A percentile compares a stretch with the other conserved stretches of the same genome.
phyloP scores from a whole-genome alignment of 2,888 invertebrate species.

The Tricholauxania praeusta region DNA sequence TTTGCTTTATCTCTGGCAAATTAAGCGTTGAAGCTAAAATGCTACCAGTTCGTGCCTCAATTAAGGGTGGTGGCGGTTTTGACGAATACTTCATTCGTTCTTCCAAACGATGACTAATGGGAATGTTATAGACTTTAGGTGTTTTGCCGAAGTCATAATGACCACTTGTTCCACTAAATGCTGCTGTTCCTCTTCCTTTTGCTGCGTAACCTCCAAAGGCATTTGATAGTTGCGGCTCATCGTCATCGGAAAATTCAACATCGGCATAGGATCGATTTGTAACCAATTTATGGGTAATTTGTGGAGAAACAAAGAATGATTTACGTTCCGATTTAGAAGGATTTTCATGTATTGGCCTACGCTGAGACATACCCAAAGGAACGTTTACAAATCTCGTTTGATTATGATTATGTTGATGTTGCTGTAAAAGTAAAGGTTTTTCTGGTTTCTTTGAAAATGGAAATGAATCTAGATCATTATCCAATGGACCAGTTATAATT shows the following conservation, averaged over 20 bases:
- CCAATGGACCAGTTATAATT: constrained; percentile 54
- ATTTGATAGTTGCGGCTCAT: constrained; percentile 51
- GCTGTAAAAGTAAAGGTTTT: constrained; percentile 35
- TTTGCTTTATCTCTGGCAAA: constrained; percentile 48
- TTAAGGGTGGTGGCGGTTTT: constrained; percentile 53
- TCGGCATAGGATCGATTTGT: constrained; percentile 50
- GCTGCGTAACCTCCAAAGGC: constrained; percentile 34
- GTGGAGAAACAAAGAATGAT: constrained; percentile 57
- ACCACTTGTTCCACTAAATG: not conserved
- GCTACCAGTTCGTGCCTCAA: constrained; percentile 52
- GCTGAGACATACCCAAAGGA: constrained; percentile 42
- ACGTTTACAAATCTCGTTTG: not conserved
- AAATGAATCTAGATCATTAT: constrained; percentile 50
- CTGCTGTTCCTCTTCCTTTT: not conserved
- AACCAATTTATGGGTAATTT: constrained; percentile 49
- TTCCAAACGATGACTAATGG: constrained; percentile 47
- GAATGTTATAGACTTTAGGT: constrained; percentile 51
- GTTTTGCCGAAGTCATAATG: constrained; percentile 31
- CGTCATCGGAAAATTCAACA: constrained; percentile 64
- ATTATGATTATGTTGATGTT: constrained; percentile 13
- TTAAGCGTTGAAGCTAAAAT: constrained; percentile 50
- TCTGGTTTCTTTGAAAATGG: constrained; percentile 31
- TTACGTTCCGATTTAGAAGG: constrained; percentile 45
- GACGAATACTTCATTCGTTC: constrained; percentile 12
- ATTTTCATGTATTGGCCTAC: constrained; percentile 43